Evolutionary conservation across 2,113 vertebrate species (phyloP).

Genomic region (Phyllostomus hastatus): DNA sequence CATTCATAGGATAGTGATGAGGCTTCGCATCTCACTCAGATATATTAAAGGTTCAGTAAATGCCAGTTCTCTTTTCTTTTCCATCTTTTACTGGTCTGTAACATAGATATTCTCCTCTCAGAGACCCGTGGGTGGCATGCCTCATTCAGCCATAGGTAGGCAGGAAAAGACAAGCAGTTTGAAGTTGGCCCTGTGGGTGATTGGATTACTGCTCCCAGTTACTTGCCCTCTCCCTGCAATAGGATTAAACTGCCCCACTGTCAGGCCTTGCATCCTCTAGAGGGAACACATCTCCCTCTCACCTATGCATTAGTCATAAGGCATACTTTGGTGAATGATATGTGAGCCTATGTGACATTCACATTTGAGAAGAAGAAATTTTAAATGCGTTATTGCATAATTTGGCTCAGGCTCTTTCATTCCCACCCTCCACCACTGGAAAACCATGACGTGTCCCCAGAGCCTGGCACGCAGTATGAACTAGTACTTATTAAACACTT

Average conservation of each 20-base stretch:
- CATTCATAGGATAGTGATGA: neutral
- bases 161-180: neutral
- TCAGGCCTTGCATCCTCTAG: neutral
- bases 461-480: neutral
- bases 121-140: neutral
- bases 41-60: neutral
- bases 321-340: neutral
- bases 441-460: neutral
- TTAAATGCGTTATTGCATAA: neutral
- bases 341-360: neutral
- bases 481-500: neutral
- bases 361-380: neutral
- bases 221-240: neutral
- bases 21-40: neutral
- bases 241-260: neutral
- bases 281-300: neutral
- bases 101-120: neutral
- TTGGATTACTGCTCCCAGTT: neutral
- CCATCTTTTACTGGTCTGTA: neutral
- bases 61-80: neutral
- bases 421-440: neutral
- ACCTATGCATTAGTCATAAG: neutral
- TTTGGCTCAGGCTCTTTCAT: neutral
- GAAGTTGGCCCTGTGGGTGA: neutral
- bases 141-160: neutral